Base-by-base conservation (phyloP, 1,140 invertebrate species). In the Trinorchestia longiramus region DNA sequence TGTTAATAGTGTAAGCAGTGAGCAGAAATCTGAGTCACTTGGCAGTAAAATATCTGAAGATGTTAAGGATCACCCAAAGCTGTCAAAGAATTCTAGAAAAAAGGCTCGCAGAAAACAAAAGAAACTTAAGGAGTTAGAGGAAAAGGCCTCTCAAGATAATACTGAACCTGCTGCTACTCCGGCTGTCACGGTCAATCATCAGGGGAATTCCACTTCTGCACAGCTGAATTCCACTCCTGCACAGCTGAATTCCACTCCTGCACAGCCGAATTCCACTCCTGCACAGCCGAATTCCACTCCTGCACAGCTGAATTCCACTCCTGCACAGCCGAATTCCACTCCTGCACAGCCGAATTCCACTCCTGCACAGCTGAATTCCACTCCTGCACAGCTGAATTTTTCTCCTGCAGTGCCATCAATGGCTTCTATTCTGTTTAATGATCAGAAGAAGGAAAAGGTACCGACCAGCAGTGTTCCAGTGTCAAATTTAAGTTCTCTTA, bases 91-190 rank as follows among this genome's bases (percentile, higher is more conserved):
- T 90, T 41, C 88, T 90, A 90, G 47, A 47, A 94, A 94, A 44
- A 94, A 94, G 43, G 92, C 92, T 28, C 41, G 43, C 1, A 94
- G 44, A 94, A 94, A 94, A 47, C 43, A 94, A 40, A 94, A 94
- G 19, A 94, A 94, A n/a, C 40, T 45, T 42, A 6, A 47, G 43
- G 43, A 94, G 92, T 19, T 36, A 28, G 43, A 42, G 36, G 88
- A 90, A 15, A 41, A 90, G 41, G 43, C 43, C 3, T 42, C 41
- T 42, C 36, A 90, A 36, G 41, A 90, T 19, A 42, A 4, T 42
- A 15, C 4, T 90, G 88, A 42, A 19, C 17, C 41, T 41, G n/a
- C 88, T 90, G 36, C 41, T 77, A 36, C 15, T 36, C 1, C 11
- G 28, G 62, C 62, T 77, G 28, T 77, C 19, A 53, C 6, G 19